These are phyloP conservation scores for Acanthosoma haemorrhoidale DNA, from an alignment of 2,888 invertebrate genomes.

Conservation along the genomic window DNA sequence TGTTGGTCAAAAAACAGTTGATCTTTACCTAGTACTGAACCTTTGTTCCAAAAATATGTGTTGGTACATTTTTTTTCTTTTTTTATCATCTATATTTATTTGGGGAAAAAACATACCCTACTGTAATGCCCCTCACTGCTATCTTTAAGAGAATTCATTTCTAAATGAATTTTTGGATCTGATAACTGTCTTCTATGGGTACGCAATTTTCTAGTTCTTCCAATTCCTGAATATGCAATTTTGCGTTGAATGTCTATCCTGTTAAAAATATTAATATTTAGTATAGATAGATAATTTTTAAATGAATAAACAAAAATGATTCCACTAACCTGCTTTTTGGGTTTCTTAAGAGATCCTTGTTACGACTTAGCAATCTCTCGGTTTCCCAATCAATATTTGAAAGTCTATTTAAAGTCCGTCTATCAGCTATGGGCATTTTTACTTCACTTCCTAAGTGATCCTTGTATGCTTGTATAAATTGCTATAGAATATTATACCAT, in stretches of 20 bases:
- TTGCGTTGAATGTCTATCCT: conserved; percentile 44
- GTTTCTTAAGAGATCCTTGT: conserved; percentile 39
- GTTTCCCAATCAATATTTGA: conserved; percentile 39
- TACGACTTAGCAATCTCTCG: conserved; percentile 38
- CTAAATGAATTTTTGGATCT: conserved; percentile 52
- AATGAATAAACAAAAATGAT: neutral
- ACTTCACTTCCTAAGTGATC: conserved; percentile 39
- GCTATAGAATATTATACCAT: conserved; percentile 28
- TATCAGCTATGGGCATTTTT: conserved; percentile 39
- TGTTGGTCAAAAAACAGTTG: too few relatives aligned
- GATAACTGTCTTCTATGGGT: conserved; percentile 53
- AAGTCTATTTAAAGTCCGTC: conserved; percentile 38
- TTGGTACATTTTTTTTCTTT: too few relatives aligned
- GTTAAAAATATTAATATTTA: conserved; percentile 14
- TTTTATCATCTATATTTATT: too few relatives aligned
- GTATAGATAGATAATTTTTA: neutral
- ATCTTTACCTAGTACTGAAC: too few relatives aligned
- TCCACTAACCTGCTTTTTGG: conserved; percentile 39
- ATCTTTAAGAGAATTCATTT: conserved; percentile 52
- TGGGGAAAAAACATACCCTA: conserved; percentile 16
- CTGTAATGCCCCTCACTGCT: conserved; percentile 45
- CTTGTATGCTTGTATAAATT: conserved; percentile 36
- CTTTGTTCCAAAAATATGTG: too few relatives aligned
- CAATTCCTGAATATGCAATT: conserved; percentile 43
- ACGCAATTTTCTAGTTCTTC: conserved; percentile 44